Base-by-base conservation (phyloP, 2,797 vertebrate genomes). In the Gadopsis marmoratus region DNA sequence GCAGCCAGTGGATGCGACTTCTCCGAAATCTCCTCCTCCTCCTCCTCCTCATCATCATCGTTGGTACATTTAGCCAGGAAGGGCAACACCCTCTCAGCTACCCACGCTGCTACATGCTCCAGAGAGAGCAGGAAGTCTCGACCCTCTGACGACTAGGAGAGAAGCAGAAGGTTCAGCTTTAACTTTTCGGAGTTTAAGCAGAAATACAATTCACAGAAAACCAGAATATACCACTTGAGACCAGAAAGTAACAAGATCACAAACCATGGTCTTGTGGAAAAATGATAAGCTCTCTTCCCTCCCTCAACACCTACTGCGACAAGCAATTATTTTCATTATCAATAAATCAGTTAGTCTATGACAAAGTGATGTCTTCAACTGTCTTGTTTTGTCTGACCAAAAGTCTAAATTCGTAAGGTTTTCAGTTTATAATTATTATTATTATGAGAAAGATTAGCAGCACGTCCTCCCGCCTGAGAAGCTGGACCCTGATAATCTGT, bases 81-180 rank as follows among this genome's bases (percentile, higher is more conserved):
- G 84, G 96, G 94, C 31, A 98, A 78, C 77, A 97, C 89, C 75
- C 86, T 83, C 84, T 92, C 95, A 82, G 96, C 93, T 54, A 98
- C 79, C 98, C 97, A 99, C 78, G 85, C 77, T 21, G 96, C 95
- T 2, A 93, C 91, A 14, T 95, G 87, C 84, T 96, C 95, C 93
- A 98, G 79, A 71, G 92, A 74, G 14, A 92, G 90, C 70, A 99
- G 90, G 86, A 93, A 96, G 47, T 94, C 93, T 56, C 96, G 93
- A 74, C 92, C 95, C 82, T 97, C 95, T 11, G 95, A 91, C 84
- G 93, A 94, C 98, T 99, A 78, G 17, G 13, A 85, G 60, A 61
- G 7, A 71, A 67, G 43, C 12, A 75, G 14, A 76, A 3, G 3
- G 2, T 11, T 62, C 66, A 0, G 23, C n/a, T 76, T 54, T 56